Evolutionary conservation across 1,140 invertebrate genomes (phyloP).

Genomic region (Drosophila nikananu): DNA sequence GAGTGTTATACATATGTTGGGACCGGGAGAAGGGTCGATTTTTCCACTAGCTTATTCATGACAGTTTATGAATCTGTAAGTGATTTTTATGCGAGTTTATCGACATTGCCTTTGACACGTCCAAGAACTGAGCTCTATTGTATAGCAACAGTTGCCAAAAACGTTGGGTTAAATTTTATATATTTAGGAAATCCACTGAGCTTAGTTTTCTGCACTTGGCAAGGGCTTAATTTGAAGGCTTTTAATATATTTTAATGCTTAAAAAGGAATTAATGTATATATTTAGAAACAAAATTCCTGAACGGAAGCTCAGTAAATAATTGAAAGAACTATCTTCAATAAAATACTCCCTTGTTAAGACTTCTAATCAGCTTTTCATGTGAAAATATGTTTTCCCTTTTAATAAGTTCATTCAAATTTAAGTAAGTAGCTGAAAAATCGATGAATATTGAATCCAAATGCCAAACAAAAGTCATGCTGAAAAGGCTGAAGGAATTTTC

Average conservation of each 20-base stretch:
- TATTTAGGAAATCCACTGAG: background rate
- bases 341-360: background rate
- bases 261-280: no score
- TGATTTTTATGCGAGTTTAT: slow-evolving; percentile 64
- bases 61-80: slow-evolving; percentile 54
- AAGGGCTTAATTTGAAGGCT: background rate
- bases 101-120: slow-evolving; percentile 54
- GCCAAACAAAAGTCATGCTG: slow-evolving; percentile 14
- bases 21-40: slow-evolving; percentile 27
- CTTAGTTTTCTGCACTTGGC: background rate
- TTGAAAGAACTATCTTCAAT: background rate
- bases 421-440: background rate
- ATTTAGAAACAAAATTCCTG: background rate
- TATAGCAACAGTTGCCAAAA: slow-evolving; percentile 38
- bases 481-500: background rate
- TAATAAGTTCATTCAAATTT: background rate
- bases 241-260: no score
- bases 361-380: background rate
- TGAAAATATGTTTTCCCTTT: background rate
- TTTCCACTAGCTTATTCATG: slow-evolving; percentile 43
- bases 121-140: background rate
- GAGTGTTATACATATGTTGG: no score
- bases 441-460: slow-evolving; percentile 1
- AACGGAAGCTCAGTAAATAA: background rate
- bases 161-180: background rate